Conservation (phyloP, 2,888 invertebrate genomes). For the Thyatira batis region DNA sequence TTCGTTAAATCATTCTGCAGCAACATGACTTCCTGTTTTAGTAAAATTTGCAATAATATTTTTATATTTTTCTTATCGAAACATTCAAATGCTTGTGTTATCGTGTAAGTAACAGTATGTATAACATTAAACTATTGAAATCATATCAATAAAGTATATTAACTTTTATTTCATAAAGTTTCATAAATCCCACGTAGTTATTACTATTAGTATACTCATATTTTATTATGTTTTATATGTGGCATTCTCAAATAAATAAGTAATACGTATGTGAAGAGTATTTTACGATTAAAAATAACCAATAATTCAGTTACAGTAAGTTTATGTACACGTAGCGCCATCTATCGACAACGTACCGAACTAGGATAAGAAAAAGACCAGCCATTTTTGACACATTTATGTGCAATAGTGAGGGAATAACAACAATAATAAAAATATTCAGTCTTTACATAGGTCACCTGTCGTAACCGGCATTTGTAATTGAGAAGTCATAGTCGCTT, state of each 20-base stretch:
- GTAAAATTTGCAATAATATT: not conserved
- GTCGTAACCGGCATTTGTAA: not conserved
- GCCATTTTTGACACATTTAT: slow-evolving; percentile 48
- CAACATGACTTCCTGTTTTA: not conserved
- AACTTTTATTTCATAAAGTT: too few relatives aligned
- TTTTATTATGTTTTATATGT: too few relatives aligned
- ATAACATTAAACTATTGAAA: too few relatives aligned
- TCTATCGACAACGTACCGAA: too few relatives aligned
- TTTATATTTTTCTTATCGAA: not conserved
- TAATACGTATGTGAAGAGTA: too few relatives aligned
- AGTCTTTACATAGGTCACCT: slow-evolving; percentile 54
- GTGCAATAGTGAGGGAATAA: slow-evolving; percentile 38
- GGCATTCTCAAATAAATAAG: too few relatives aligned
- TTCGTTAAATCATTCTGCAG: not conserved
- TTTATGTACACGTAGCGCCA: too few relatives aligned
- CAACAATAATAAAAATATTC: slow-evolving; percentile 62
- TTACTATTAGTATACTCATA: too few relatives aligned
- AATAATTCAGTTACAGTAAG: too few relatives aligned
- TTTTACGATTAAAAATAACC: too few relatives aligned
- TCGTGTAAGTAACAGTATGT: not conserved
- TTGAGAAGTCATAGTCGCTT: slow-evolving; percentile 30
- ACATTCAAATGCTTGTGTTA: slow-evolving; percentile 2
- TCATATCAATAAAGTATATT: too few relatives aligned
- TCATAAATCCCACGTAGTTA: too few relatives aligned
- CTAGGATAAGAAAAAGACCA: slow-evolving; percentile 3